These are phyloP conservation scores for Tuberolachnus salignus DNA, from an alignment of 2,888 invertebrate species.

Conservation along the genomic window DNA sequence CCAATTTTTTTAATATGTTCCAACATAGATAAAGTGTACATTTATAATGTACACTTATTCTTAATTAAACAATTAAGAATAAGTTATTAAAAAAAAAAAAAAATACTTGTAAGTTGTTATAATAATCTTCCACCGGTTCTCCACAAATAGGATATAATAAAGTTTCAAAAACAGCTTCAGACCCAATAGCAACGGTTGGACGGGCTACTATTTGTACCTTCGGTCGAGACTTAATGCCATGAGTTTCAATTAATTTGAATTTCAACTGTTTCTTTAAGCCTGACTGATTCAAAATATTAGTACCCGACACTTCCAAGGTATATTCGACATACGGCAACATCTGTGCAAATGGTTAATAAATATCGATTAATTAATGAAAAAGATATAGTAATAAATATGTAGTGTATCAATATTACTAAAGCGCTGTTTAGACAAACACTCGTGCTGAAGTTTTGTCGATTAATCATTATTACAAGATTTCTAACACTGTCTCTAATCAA, in stretches of 20 bases:
- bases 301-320: conserved; percentile 36
- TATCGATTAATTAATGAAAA: neutral
- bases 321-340: conserved; percentile 41
- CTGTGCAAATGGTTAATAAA: conserved; percentile 2
- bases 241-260: conserved; percentile 39
- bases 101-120: conserved; percentile 36
- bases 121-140: conserved; percentile 9
- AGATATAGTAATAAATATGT: neutral
- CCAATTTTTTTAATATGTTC: no score
- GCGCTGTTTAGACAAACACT: conserved; percentile 30
- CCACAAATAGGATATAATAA: conserved; percentile 32
- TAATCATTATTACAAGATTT: conserved; percentile 32
- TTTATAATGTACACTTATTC: no score
- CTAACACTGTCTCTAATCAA: conserved; percentile 31
- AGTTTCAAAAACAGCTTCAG: conserved; percentile 49
- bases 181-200: conserved; percentile 14
- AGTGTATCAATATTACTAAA: conserved; percentile 23
- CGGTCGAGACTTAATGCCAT: conserved; percentile 14
- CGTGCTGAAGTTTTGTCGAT: conserved; percentile 26
- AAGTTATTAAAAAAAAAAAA: no score
- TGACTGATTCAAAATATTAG: conserved; percentile 33
- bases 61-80: no score
- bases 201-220: conserved; percentile 41
- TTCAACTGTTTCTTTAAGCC: conserved; percentile 31
- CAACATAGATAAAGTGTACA: no score